Conservation (phyloP, 2,797 vertebrate genomes). For the Chrosomus eos region DNA sequence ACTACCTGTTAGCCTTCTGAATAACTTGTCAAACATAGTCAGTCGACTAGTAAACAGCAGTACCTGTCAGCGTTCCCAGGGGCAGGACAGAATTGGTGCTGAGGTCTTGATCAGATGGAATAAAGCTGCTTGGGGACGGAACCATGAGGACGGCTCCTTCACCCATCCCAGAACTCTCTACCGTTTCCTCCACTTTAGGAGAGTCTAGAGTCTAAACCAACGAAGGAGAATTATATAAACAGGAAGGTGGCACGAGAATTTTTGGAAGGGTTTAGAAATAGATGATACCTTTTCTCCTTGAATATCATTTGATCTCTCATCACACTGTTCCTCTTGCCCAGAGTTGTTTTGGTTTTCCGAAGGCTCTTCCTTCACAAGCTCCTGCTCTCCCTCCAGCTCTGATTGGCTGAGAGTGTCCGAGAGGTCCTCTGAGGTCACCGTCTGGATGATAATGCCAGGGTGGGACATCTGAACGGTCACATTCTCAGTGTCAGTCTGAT, state of each 20-base stretch:
- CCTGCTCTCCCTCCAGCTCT: slow-evolving; percentile 82
- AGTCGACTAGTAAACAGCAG: background rate
- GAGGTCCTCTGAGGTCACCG: slow-evolving; percentile 88
- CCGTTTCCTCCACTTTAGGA: slow-evolving; percentile 77
- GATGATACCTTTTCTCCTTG: slow-evolving; percentile 69
- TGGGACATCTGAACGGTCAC: slow-evolving; percentile 87
- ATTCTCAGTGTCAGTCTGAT: slow-evolving; percentile 89
- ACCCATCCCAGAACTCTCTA: slow-evolving; percentile 81
- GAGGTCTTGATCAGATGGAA: slow-evolving; percentile 76
- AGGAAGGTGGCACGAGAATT: background rate
- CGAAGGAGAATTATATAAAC: background rate
- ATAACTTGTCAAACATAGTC: background rate
- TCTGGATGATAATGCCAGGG: slow-evolving; percentile 95
- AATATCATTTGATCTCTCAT: slow-evolving; percentile 66
- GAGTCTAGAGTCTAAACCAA: slow-evolving; percentile 79
- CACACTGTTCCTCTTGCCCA: slow-evolving; percentile 70
- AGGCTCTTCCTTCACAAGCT: slow-evolving; percentile 73
- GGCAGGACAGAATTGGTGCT: slow-evolving; percentile 81
- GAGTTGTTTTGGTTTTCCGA: slow-evolving; percentile 74
- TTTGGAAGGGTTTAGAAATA: background rate
- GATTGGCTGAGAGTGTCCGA: slow-evolving; percentile 82
- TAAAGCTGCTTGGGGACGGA: slow-evolving; percentile 90
- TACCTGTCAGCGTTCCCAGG: slow-evolving; percentile 86
- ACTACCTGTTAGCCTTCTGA: slow-evolving; percentile 83
- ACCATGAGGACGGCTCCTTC: slow-evolving; percentile 89